Evolutionary conservation across 2,888 invertebrate genomes (phyloP).

Genomic region (Oxytorus armatus): DNA sequence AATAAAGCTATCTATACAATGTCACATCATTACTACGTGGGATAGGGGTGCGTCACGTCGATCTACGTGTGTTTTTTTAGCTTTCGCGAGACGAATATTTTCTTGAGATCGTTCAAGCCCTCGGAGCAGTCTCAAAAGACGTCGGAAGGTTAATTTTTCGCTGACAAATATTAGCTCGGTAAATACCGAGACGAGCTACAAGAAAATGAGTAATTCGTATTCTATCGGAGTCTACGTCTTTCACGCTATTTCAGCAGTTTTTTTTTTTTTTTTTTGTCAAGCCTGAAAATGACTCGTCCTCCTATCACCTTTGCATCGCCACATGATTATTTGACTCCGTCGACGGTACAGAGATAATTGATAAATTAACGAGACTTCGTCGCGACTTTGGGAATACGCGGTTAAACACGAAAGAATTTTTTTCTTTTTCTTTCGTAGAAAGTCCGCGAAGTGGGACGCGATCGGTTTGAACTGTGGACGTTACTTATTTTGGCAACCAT

Average conservation of each 20-base stretch:
- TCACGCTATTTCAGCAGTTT: no score
- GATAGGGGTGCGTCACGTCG: constrained; percentile 21
- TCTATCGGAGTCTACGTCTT: no score
- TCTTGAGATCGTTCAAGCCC: constrained; percentile 1
- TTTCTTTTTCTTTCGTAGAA: no score
- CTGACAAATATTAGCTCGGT: constrained; percentile 10
- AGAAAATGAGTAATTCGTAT: neutral
- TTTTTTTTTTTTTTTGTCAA: no score
- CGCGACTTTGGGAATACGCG: neutral
- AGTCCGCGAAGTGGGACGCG: no score
- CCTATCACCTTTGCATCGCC: constrained; percentile 30
- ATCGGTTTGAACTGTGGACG: no score
- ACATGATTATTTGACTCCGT: constrained; percentile 47
- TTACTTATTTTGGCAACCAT: no score
- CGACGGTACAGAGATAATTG: constrained; percentile 3
- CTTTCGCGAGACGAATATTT: neutral
- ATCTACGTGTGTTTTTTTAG: neutral
- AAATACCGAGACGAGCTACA: neutral
- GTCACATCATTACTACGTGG: constrained; percentile 4
- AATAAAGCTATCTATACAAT: constrained; percentile 45
- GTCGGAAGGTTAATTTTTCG: constrained; percentile 48
- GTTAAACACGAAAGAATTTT: neutral
- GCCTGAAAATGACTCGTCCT: no score
- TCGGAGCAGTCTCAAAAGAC: constrained; percentile 34
- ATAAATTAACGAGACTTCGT: constrained; percentile 1